A percentile compares a stretch with the other conserved stretches of the same genome.
phyloP scores from a whole-genome alignment of 2,888 invertebrate genomes.

The Alloplasta piceator region DNA sequence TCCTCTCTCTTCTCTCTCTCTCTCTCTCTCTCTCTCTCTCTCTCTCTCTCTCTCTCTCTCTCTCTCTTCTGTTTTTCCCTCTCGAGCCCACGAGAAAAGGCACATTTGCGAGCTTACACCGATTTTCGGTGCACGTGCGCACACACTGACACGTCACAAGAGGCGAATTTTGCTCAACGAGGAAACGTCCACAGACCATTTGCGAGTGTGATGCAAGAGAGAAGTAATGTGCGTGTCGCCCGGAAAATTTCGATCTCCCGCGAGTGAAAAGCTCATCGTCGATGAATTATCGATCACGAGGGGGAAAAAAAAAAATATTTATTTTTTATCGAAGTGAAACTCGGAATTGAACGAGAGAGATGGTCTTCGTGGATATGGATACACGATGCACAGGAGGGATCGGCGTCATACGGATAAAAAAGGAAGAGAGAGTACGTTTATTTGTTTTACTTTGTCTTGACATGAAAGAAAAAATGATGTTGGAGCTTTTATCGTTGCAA shows the following conservation, averaged over 20 bases:
- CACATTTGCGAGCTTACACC: no score
- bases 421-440: slow-evolving; percentile 78
- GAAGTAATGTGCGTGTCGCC: background rate
- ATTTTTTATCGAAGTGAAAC: slow-evolving; percentile 9
- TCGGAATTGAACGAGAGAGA: slow-evolving; percentile 63
- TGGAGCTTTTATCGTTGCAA: no score
- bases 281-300: slow-evolving; percentile 40
- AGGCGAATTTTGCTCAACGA: slow-evolving; percentile 48
- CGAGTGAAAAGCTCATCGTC: slow-evolving; percentile 13
- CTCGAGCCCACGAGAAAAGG: no score
- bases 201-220: slow-evolving; percentile 19
- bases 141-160: slow-evolving; percentile 50
- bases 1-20: slow-evolving; percentile 32
- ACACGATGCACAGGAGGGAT: slow-evolving; percentile 80
- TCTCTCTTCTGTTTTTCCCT: background rate
- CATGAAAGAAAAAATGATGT: no score
- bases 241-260: slow-evolving; percentile 8
- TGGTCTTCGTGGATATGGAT: slow-evolving; percentile 69
- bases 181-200: slow-evolving; percentile 17
- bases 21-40: no score
- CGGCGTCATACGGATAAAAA: slow-evolving; percentile 76
- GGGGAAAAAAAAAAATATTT: slow-evolving; percentile 2
- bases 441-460: no score
- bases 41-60: slow-evolving; percentile 26
- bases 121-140: slow-evolving; percentile 7